A percentile compares a stretch with the other conserved stretches of the same genome.
These are phyloP conservation scores for Rhopalosiphum nymphaeae DNA, from an alignment of 2,888 invertebrate species.

Conservation along the genomic window DNA sequence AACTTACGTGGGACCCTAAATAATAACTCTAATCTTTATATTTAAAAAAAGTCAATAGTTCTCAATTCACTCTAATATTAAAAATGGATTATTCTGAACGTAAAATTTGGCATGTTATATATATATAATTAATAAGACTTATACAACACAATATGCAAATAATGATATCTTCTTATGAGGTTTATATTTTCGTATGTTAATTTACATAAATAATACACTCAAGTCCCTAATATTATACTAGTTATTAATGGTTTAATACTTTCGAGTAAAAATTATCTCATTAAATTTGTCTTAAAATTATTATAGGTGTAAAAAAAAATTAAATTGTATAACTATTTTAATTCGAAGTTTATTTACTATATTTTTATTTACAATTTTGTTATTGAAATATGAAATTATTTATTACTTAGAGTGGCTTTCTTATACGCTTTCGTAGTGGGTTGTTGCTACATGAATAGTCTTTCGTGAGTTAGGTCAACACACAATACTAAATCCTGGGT, in stretches of 20 bases:
- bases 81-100: background rate
- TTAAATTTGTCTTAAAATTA: background rate
- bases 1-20: background rate
- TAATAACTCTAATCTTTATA: background rate
- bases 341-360: background rate
- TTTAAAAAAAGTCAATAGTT: background rate
- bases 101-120: background rate
- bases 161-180: background rate
- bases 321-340: background rate
- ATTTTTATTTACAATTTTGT: background rate
- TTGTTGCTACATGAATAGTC: background rate
- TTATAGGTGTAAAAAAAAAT: background rate
- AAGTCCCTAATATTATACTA: background rate
- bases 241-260: background rate
- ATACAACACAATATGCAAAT: background rate
- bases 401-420: background rate
- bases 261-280: background rate
- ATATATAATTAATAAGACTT: no score
- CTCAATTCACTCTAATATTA: background rate
- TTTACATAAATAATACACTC: background rate
- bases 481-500: background rate
- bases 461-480: background rate
- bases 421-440: background rate
- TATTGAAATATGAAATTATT: background rate
- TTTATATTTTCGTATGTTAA: background rate